Percentiles rank a stretch among this genome's conserved stretches.
These are phyloP conservation scores for Platalea minor DNA, from an alignment of 2,797 vertebrate genomes.

Conservation along the genomic window DNA sequence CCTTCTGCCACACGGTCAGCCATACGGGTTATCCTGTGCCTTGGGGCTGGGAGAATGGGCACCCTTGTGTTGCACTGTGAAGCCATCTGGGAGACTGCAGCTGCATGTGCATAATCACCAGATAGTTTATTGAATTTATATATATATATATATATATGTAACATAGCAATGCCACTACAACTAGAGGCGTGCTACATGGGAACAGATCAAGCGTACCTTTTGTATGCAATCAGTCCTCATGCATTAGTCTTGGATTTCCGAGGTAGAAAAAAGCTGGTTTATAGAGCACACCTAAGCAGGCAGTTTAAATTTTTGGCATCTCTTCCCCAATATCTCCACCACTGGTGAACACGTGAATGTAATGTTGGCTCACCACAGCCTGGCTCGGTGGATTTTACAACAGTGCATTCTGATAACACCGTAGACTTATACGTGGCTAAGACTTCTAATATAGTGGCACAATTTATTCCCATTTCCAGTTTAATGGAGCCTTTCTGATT, in stretches of 20 bases:
- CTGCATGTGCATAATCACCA: neutral
- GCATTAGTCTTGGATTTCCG: neutral
- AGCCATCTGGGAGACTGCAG: neutral
- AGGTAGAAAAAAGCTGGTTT: neutral
- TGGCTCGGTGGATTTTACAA: neutral
- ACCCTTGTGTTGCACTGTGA: neutral
- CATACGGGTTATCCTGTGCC: neutral
- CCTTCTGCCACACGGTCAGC: neutral
- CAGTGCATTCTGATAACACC: neutral
- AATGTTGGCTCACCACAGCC: neutral
- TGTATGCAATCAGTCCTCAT: neutral
- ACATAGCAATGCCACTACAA: neutral
- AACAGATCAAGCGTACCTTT: neutral
- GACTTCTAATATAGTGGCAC: neutral
- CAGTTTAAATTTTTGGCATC: neutral
- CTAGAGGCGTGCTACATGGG: neutral
- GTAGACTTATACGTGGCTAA: neutral
- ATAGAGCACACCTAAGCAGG: neutral
- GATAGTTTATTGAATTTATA: neutral
- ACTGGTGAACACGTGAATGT: neutral
- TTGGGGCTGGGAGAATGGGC: neutral
- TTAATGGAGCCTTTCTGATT: constrained; percentile 1
- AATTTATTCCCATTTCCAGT: neutral
- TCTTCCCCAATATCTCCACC: neutral
- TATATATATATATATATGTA: neutral